Evolutionary conservation across 2,113 vertebrate genomes (phyloP).

Genomic region (Oncorhynchus mykiss): DNA sequence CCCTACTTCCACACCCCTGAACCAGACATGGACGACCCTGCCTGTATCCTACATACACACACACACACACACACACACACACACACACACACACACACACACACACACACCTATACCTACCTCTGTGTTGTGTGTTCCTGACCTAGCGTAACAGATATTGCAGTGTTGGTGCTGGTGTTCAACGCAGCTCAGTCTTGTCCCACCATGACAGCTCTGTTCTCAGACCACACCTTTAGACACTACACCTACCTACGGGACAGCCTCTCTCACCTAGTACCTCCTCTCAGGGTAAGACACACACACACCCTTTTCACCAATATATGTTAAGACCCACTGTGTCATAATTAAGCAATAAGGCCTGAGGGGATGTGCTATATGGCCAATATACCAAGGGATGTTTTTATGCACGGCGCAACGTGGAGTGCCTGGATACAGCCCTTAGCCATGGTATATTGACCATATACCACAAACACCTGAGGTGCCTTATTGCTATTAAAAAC

Average conservation of each 20-base stretch:
- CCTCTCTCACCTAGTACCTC: constrained; percentile 92
- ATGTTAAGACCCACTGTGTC: too few relatives aligned
- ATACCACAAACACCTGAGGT: too few relatives aligned
- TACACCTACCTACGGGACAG: constrained; percentile 96
- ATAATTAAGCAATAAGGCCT: too few relatives aligned
- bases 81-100: neutral
- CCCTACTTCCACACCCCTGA: constrained; percentile 97
- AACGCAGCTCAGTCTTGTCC: constrained; percentile 93
- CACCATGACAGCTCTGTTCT: constrained; percentile 95
- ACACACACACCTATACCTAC: neutral
- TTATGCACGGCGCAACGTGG: too few relatives aligned
- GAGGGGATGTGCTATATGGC: too few relatives aligned
- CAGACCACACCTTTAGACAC: constrained; percentile 94
- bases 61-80: neutral
- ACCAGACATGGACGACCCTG: constrained; percentile 97
- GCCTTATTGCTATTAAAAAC: too few relatives aligned
- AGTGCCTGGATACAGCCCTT: too few relatives aligned
- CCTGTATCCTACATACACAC: constrained; percentile 86
- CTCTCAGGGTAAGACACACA: constrained; percentile 79
- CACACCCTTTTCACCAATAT: too few relatives aligned
- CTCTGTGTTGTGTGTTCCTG: constrained; percentile 18
- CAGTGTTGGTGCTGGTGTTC: constrained; percentile 94
- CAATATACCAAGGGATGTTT: too few relatives aligned
- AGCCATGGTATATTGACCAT: too few relatives aligned
- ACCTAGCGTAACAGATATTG: constrained; percentile 80